Evolutionary conservation across 2,888 invertebrate species (phyloP).

Genomic region (Xanthorhoe designata): DNA sequence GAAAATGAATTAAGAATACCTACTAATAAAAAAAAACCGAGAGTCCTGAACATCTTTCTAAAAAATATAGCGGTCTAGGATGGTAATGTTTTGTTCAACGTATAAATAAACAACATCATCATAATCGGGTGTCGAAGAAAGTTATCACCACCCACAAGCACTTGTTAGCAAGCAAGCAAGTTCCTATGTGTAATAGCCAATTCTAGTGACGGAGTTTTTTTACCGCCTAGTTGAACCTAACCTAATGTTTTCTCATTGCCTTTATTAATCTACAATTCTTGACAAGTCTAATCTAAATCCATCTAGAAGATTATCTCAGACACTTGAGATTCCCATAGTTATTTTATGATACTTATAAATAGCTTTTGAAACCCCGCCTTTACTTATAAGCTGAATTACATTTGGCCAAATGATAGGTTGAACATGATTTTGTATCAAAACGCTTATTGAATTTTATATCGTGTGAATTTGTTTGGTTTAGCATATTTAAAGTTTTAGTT

Average conservation of each 20-base stretch:
- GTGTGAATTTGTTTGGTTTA: constrained; percentile 30
- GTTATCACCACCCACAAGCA: too few relatives aligned
- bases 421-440: constrained; percentile 20
- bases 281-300: too few relatives aligned
- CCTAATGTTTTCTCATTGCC: not conserved
- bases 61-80: not conserved
- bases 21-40: too few relatives aligned
- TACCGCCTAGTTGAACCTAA: too few relatives aligned
- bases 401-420: constrained; percentile 39
- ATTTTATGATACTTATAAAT: not conserved
- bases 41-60: not conserved
- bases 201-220: too few relatives aligned
- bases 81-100: not conserved
- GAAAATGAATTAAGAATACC: too few relatives aligned
- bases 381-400: constrained; percentile 37
- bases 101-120: too few relatives aligned
- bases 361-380: not conserved
- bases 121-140: too few relatives aligned
- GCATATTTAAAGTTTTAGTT: constrained; percentile 4
- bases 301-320: not conserved
- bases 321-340: not conserved
- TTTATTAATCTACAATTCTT: not conserved
- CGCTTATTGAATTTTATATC: constrained; percentile 30
- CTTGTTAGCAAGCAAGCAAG: too few relatives aligned
- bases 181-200: too few relatives aligned